Percentiles rank a stretch among this genome's conserved stretches.
phyloP scores from a whole-genome alignment of 2,888 invertebrate species.

The Mimas tiliae region DNA sequence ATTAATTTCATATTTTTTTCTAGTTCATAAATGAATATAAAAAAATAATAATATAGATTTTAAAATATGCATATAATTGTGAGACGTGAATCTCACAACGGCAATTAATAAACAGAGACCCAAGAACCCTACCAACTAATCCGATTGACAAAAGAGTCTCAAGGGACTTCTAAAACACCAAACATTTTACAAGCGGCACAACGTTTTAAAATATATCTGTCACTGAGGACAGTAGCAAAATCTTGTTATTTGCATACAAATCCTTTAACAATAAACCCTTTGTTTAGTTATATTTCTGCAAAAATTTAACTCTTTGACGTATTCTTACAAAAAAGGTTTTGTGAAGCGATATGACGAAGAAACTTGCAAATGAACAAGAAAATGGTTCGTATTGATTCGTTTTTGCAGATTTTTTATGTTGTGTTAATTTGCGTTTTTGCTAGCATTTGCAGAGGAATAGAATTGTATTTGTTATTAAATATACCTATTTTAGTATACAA shows the following conservation, averaged over 20 bases:
- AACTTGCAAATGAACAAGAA: constrained; percentile 45
- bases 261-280: constrained; percentile 62
- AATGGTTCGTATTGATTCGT: constrained; percentile 52
- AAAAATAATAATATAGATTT: neutral
- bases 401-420: constrained; percentile 40
- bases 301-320: constrained; percentile 74
- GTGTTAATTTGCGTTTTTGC: neutral
- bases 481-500: neutral
- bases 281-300: constrained; percentile 61
- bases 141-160: constrained; percentile 54
- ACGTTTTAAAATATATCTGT: constrained; percentile 58
- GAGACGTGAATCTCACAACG: neutral
- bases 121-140: constrained; percentile 58
- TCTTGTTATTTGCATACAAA: constrained; percentile 83
- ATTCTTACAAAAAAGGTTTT: constrained; percentile 59
- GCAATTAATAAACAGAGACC: constrained; percentile 12
- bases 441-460: neutral
- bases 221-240: constrained; percentile 75
- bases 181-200: constrained; percentile 50
- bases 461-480: neutral
- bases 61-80: neutral
- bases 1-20: no score
- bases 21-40: no score
- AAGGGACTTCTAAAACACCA: constrained; percentile 52
- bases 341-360: constrained; percentile 32